Conservation (phyloP, 2,797 vertebrate genomes). For the Galagoides demidoff region DNA sequence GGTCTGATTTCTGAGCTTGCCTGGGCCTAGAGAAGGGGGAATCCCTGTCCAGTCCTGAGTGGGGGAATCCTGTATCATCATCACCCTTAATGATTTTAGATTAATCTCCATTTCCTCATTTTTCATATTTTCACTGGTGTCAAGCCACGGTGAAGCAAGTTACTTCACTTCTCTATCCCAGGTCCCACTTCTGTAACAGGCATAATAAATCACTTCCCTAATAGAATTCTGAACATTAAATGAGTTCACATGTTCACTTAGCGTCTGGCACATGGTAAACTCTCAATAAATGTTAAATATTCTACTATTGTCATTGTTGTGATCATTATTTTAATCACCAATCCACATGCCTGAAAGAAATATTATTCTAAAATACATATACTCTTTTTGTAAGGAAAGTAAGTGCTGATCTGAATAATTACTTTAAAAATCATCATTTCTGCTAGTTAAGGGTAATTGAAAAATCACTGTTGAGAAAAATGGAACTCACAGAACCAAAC, state of each 20-base stretch:
- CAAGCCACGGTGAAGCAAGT: background rate
- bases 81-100: background rate
- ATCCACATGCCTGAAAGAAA: background rate
- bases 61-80: too few species aligned
- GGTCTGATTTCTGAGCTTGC: too few species aligned
- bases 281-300: background rate
- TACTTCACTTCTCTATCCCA: conserved; percentile 1
- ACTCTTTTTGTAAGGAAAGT: background rate
- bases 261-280: background rate
- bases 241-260: background rate
- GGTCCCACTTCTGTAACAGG: background rate
- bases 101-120: background rate
- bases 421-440: conserved; percentile 12
- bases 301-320: background rate
- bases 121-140: background rate
- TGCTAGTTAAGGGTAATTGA: background rate
- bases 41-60: too few species aligned
- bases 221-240: background rate
- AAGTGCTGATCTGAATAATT: background rate
- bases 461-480: background rate
- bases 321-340: background rate
- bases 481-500: background rate
- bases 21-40: too few species aligned
- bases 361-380: background rate
- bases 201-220: background rate